phyloP scores from a whole-genome alignment of 2,113 vertebrate species.

The Cochlearius cochlearius region DNA sequence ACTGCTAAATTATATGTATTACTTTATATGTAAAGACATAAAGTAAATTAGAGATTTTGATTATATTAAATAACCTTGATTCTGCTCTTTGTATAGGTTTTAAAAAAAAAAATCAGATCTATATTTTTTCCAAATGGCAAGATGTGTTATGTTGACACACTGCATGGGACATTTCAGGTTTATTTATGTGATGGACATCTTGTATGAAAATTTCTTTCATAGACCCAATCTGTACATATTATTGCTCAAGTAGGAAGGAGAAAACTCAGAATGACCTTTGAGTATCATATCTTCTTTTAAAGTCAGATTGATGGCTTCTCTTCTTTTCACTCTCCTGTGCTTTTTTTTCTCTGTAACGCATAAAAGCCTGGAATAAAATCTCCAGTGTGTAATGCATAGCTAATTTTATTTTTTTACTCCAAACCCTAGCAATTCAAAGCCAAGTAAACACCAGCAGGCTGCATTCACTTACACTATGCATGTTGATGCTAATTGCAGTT shows the following conservation, averaged over 20 bases:
- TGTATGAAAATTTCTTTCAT: neutral
- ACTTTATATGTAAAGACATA: neutral
- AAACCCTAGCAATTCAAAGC: constrained; percentile 55
- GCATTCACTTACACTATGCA: constrained; percentile 70
- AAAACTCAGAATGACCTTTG: constrained; percentile 18
- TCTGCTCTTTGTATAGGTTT: neutral
- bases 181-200: neutral
- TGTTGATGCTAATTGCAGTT: constrained; percentile 75
- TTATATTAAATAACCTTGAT: neutral
- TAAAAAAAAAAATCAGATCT: neutral
- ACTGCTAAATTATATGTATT: neutral
- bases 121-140: neutral
- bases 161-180: neutral
- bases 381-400: constrained; percentile 34
- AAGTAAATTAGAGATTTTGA: neutral
- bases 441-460: constrained; percentile 73
- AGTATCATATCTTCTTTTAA: neutral
- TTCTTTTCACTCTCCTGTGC: constrained; percentile 5
- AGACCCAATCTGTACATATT: neutral
- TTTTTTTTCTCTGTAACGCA: neutral
- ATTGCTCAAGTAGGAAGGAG: neutral
- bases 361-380: constrained; percentile 29
- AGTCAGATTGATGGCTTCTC: neutral
- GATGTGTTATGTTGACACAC: neutral
- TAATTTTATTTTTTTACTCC: constrained; percentile 63